Percentiles rank a stretch among this genome's conserved stretches.
Evolutionary conservation across 2,797 vertebrate genomes (phyloP).

Genomic region (Gymnothorax javanicus): DNA sequence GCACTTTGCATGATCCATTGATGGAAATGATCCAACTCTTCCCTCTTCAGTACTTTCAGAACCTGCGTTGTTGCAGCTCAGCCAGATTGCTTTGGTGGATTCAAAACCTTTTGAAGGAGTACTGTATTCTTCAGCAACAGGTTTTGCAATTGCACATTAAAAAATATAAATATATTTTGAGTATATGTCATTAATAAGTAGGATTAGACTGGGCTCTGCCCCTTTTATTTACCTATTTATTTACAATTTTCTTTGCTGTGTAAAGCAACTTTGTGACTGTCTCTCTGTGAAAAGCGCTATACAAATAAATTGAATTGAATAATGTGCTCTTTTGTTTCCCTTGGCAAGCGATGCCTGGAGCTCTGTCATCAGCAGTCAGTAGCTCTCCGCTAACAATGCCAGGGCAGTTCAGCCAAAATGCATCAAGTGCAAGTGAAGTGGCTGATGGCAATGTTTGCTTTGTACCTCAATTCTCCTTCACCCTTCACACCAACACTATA

Average conservation of each 20-base stretch:
- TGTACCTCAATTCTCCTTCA: not conserved
- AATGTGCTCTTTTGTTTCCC: slow-evolving; percentile 11
- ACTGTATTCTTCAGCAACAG: not conserved
- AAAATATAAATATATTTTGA: not conserved
- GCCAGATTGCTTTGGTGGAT: not conserved
- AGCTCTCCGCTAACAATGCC: slow-evolving; percentile 28
- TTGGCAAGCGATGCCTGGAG: not conserved
- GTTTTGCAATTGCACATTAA: not conserved
- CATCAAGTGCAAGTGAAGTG: slow-evolving; percentile 26
- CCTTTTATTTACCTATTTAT: too few relatives aligned
- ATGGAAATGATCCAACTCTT: not conserved
- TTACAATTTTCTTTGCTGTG: too few relatives aligned
- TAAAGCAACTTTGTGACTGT: too few relatives aligned
- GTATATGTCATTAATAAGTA: slow-evolving; percentile 15
- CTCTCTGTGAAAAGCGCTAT: too few relatives aligned
- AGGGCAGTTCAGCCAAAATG: slow-evolving; percentile 34
- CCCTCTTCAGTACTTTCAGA: not conserved
- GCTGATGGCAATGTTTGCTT: slow-evolving; percentile 21
- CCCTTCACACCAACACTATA: slow-evolving; percentile 12
- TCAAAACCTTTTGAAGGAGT: not conserved
- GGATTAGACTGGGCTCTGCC: too few relatives aligned
- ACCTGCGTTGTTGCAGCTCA: not conserved
- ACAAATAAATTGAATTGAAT: too few relatives aligned
- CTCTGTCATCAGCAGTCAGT: slow-evolving; percentile 1
- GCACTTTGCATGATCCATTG: not conserved